Percentiles rank a stretch among this genome's conserved stretches.
Conservation (phyloP, 2,797 vertebrate species). For the Gymnodraco acuticeps region DNA sequence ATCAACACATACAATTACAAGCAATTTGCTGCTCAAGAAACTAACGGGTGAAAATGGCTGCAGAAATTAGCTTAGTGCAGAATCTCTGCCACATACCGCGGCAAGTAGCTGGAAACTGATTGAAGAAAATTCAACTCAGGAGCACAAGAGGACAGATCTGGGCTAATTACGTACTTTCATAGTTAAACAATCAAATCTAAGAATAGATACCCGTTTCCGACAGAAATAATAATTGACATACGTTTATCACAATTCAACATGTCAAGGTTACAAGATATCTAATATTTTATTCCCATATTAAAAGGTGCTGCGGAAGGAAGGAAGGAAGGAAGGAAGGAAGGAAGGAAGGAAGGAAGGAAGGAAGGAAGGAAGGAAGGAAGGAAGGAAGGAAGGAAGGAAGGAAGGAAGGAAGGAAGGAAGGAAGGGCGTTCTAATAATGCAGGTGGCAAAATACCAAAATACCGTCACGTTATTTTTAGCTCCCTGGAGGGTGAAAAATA, state of each 20-base stretch:
- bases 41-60: not conserved
- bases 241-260: not conserved
- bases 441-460: conserved; percentile 82
- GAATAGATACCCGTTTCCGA: not conserved
- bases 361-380: too few species aligned
- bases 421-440: conserved; percentile 74
- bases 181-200: not conserved
- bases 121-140: not conserved
- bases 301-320: conserved; percentile 48
- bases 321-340: too few species aligned
- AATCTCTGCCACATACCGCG: conserved; percentile 4
- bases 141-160: not conserved
- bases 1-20: conserved; percentile 1
- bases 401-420: not conserved
- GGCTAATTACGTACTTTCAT: conserved; percentile 3
- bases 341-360: too few species aligned
- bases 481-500: conserved; percentile 67
- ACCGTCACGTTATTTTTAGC: conserved; percentile 83
- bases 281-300: conserved; percentile 49
- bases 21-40: conserved; percentile 9
- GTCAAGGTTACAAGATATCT: conserved; percentile 32
- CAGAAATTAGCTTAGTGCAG: conserved; percentile 9
- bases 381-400: too few species aligned
- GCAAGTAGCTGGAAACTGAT: conserved; percentile 14
- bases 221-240: not conserved